A percentile compares a stretch with the other conserved stretches of the same genome.
Evolutionary conservation across 2,113 vertebrate genomes (phyloP).

Genomic region (Gila orcuttii): DNA sequence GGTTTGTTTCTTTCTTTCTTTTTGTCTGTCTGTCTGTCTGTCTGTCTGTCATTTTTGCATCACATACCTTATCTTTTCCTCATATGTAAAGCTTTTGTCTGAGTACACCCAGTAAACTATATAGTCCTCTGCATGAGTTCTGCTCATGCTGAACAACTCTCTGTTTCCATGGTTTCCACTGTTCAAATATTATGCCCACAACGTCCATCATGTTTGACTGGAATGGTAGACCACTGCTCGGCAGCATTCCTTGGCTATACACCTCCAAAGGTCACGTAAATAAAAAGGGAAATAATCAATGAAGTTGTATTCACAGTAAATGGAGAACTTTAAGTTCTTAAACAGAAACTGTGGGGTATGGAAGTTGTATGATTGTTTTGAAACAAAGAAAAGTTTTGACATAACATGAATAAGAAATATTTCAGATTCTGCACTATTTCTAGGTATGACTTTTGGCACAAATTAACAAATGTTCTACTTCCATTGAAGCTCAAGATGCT

Average conservation of each 20-base stretch:
- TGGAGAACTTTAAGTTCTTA: neutral
- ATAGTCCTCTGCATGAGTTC: constrained; percentile 18
- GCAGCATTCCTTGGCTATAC: constrained; percentile 1
- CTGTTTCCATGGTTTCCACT: constrained; percentile 38
- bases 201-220: constrained; percentile 19
- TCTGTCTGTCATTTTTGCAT: constrained; percentile 25
- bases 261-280: constrained; percentile 31
- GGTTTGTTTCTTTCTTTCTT: neutral
- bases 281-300: constrained; percentile 36
- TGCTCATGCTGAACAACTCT: neutral
- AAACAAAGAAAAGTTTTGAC: neutral
- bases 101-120: constrained; percentile 7
- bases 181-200: constrained; percentile 38
- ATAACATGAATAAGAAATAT: neutral
- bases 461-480: too few species aligned
- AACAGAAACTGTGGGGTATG: neutral
- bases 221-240: neutral
- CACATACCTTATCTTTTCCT: constrained; percentile 23
- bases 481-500: neutral
- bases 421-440: too few species aligned
- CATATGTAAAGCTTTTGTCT: constrained; percentile 24
- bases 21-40: neutral
- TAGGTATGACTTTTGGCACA: too few species aligned
- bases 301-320: neutral
- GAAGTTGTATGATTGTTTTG: too few species aligned